Base-by-base conservation (phyloP, 2,888 invertebrate genomes). In the Argyra leucocephala region DNA sequence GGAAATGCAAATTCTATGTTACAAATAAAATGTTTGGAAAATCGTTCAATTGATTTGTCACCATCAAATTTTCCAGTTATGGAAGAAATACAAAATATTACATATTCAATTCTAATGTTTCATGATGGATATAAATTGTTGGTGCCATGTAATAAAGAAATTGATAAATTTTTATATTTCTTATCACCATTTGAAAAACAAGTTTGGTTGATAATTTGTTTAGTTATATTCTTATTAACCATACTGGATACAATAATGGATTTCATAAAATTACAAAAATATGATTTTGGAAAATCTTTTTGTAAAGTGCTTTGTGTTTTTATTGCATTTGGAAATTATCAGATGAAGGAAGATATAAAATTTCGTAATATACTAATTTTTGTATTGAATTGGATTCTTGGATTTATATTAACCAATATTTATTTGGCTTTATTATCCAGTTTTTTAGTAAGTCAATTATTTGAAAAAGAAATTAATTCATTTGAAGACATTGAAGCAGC, bases 401-500 rank as follows among this genome's bases (percentile, higher is more conserved):
- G 61, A 21, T 61, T 61, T 31, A 61, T 61, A 7, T n/a, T 61
- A 31, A 31, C 61, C 26, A 24, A 61, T 26, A 18, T n/a, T 61
- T 61, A 61, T 61, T 31, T 61, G 21, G 31, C 61, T 9, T 21
- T 61, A 18, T 26, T 61, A 31, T 61, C 61, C 18, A 61, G 61
- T 61, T 24, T 24, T 31, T 61, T 61, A 21, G 61, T 26, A 7
- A 61, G 21, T 26, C 18, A 21, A 26, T n/a, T 61, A 26, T 61
- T 18, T 31, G 61, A 61, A 21, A 61, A 61, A 61, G 21, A 26
- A 31, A 21, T 61, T 31, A 12, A 61, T 24, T 15, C 61, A n/a
- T 10, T 26, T 10, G 61, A 24, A 21, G 61, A 61, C 31, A 31
- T 31, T 12, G 15, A 48, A 48, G n/a, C 12, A 12, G 12, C 48